phyloP scores from a whole-genome alignment of 2,113 vertebrate genomes.

The Picathartes gymnocephalus region DNA sequence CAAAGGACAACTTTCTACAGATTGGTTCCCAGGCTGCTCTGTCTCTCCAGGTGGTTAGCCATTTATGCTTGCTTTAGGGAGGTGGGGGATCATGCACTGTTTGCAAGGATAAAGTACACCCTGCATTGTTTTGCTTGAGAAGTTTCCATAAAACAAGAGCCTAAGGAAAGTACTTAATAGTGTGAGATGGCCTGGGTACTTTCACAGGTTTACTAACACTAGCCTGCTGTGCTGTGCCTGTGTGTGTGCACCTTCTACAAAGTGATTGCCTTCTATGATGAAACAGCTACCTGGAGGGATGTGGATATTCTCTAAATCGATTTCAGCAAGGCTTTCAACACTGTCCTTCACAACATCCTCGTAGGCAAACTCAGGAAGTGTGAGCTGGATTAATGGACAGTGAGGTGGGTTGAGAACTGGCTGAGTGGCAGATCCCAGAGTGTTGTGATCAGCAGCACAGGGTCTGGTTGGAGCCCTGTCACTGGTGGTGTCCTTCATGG shows the following conservation, averaged over 20 bases:
- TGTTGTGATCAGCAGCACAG: fast-evolving
- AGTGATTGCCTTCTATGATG: not conserved
- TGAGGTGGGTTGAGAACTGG: not conserved
- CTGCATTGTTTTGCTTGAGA: not conserved
- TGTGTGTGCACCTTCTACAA: not conserved
- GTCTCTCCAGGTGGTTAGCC: not conserved
- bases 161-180: not conserved
- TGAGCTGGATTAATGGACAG: not conserved
- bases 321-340: not conserved
- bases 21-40: not conserved
- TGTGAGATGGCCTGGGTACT: not conserved
- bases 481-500: not conserved
- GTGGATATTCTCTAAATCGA: not conserved
- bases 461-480: not conserved
- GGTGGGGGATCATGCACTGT: not conserved
- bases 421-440: not conserved
- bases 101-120: not conserved
- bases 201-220: not conserved
- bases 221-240: not conserved
- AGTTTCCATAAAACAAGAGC: not conserved
- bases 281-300: not conserved
- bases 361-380: not conserved
- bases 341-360: not conserved
- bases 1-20: not conserved
- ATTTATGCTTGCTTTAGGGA: not conserved